phyloP scores from a whole-genome alignment of 2,113 vertebrate species.

The Amphilophus citrinellus region DNA sequence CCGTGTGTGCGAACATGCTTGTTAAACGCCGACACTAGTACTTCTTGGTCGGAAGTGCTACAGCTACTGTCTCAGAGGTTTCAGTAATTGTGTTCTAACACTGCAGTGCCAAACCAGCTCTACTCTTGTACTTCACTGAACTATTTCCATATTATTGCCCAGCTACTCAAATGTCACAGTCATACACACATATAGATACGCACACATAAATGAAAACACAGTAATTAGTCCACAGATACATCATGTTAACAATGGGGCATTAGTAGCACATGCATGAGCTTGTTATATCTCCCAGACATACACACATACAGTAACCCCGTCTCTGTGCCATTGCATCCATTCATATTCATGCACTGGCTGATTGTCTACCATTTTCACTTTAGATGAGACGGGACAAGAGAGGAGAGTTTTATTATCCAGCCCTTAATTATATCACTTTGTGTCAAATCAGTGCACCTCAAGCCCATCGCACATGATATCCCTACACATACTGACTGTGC shows the following conservation, averaged over 20 bases:
- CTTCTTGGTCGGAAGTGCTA: slow-evolving; percentile 30
- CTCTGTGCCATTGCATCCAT: slow-evolving; percentile 20
- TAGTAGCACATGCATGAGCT: slow-evolving; percentile 40
- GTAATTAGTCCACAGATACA: slow-evolving; percentile 48
- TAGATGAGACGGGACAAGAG: slow-evolving; percentile 32
- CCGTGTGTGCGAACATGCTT: slow-evolving; percentile 4
- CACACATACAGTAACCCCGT: neutral
- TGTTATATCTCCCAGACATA: slow-evolving; percentile 5
- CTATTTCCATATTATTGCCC: slow-evolving; percentile 53
- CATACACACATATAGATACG: neutral
- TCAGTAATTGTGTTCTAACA: slow-evolving; percentile 39
- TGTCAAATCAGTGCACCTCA: slow-evolving; percentile 21
- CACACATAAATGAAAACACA: slow-evolving; percentile 20
- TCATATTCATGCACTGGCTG: slow-evolving; percentile 32
- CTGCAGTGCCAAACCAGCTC: slow-evolving; percentile 38
- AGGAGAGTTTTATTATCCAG: slow-evolving; percentile 34
- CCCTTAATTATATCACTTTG: slow-evolving; percentile 50
- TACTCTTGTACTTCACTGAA: slow-evolving; percentile 49
- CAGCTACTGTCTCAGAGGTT: slow-evolving; percentile 36
- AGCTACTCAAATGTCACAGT: slow-evolving; percentile 27
- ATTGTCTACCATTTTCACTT: slow-evolving; percentile 40
- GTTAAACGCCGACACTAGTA: slow-evolving; percentile 28
- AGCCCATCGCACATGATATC: neutral
- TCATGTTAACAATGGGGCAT: slow-evolving; percentile 56
- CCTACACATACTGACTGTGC: neutral